Conservation (phyloP, 2,888 invertebrate species). For the Pollenia angustigena region DNA sequence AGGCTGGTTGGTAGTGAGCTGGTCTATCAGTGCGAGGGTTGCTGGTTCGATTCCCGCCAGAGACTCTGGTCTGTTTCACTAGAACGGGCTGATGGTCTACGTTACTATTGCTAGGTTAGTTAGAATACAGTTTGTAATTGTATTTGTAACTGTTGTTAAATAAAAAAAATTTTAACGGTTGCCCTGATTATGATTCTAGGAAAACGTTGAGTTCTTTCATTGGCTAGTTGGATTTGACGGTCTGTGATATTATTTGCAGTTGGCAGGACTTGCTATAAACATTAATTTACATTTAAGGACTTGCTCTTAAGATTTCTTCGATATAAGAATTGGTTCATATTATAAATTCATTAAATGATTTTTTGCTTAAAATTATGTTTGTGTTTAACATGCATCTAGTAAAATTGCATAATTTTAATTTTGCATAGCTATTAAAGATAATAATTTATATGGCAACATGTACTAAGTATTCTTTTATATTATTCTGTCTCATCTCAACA, state of each 20-base stretch:
- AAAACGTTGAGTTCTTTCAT: constrained; percentile 26
- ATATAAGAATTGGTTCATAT: constrained; percentile 38
- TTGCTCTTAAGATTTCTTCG: constrained; percentile 52
- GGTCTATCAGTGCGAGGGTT: no score
- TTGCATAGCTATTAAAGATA: constrained; percentile 19
- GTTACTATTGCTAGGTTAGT: no score
- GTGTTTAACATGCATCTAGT: background rate
- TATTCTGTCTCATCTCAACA: background rate
- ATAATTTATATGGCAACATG: background rate
- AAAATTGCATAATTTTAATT: constrained; percentile 56
- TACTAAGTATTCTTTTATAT: background rate
- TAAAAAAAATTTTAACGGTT: no score
- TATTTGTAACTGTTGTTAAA: no score
- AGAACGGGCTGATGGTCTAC: no score
- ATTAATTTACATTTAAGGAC: background rate
- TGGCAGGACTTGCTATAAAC: background rate
- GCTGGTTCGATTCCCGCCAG: no score
- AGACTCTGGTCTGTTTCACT: no score
- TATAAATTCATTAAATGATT: background rate
- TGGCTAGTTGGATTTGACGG: constrained; percentile 6
- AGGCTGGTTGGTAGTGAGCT: no score
- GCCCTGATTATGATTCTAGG: background rate
- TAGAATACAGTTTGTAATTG: no score
- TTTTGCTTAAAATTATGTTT: background rate
- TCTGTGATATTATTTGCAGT: constrained; percentile 1